Evolutionary conservation across 1,140 invertebrate species (phyloP).

Genomic region (Nephila pilipes): DNA sequence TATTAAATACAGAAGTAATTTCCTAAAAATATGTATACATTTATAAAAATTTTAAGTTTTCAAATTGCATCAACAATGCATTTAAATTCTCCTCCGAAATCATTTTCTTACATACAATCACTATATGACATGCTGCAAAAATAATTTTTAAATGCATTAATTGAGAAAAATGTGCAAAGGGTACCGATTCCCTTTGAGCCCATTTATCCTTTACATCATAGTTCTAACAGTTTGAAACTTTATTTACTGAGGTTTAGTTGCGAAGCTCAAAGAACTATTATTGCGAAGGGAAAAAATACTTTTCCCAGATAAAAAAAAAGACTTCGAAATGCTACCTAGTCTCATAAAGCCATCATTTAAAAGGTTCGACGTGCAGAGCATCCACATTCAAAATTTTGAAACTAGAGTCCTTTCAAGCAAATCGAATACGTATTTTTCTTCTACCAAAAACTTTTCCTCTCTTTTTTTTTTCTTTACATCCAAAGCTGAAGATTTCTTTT

Average conservation of each 20-base stretch:
- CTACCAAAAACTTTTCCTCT: neutral
- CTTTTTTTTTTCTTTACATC: neutral
- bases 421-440: conserved; percentile 52
- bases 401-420: conserved; percentile 56
- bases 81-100: too few species aligned
- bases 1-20: too few species aligned
- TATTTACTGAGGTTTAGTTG: neutral
- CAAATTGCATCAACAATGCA: too few species aligned
- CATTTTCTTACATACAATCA: too few species aligned
- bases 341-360: conserved; percentile 59
- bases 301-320: neutral
- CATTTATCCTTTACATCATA: neutral
- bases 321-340: neutral
- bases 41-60: too few species aligned
- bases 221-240: neutral
- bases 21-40: too few species aligned
- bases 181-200: too few species aligned
- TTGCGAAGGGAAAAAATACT: neutral
- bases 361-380: conserved; percentile 36
- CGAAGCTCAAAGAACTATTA: neutral
- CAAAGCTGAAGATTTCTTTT: conserved; percentile 68
- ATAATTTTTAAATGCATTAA: too few species aligned
- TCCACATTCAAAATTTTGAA: conserved; percentile 46
- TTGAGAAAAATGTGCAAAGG: too few species aligned
- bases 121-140: too few species aligned